These are phyloP conservation scores for Morelia viridis DNA, from an alignment of 2,797 vertebrate genomes.

Conservation along the genomic window DNA sequence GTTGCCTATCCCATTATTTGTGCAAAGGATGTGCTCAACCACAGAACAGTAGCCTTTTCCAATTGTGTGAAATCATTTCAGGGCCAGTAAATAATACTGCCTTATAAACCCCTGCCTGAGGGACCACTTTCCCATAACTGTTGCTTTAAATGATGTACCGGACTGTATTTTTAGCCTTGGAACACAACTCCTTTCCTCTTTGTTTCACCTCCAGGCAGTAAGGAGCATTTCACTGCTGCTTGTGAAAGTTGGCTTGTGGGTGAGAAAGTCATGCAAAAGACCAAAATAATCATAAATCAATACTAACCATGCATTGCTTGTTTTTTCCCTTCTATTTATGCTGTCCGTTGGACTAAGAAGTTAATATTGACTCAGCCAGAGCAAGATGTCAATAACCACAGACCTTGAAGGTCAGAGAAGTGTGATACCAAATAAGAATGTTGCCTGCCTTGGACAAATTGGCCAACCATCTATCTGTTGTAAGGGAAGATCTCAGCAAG, in stretches of 20 bases:
- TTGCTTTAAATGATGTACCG: background rate
- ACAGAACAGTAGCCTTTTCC: background rate
- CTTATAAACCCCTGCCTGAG: background rate
- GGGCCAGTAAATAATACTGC: background rate
- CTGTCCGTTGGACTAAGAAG: conserved; percentile 58
- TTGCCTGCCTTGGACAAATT: background rate
- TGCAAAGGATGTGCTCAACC: background rate
- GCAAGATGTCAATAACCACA: conserved; percentile 54
- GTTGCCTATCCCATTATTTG: background rate
- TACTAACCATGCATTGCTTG: conserved; percentile 51
- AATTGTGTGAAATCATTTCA: background rate
- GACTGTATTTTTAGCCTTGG: conserved; percentile 1
- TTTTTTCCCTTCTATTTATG: conserved; percentile 46
- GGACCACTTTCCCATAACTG: background rate
- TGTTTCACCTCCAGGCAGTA: background rate
- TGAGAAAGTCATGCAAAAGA: conserved; percentile 52
- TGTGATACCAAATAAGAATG: conserved; percentile 25
- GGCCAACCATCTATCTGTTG: background rate
- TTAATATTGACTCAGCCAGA: conserved; percentile 50
- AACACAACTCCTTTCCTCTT: background rate
- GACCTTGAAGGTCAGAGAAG: conserved; percentile 47
- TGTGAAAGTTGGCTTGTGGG: conserved; percentile 22
- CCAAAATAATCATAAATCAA: conserved; percentile 62
- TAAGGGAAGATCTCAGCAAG: background rate
- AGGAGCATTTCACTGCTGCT: fast-evolving